A percentile compares a stretch with the other conserved stretches of the same genome.
Conservation (phyloP, 2,888 invertebrate species). For the Agrochola lychnidis region DNA sequence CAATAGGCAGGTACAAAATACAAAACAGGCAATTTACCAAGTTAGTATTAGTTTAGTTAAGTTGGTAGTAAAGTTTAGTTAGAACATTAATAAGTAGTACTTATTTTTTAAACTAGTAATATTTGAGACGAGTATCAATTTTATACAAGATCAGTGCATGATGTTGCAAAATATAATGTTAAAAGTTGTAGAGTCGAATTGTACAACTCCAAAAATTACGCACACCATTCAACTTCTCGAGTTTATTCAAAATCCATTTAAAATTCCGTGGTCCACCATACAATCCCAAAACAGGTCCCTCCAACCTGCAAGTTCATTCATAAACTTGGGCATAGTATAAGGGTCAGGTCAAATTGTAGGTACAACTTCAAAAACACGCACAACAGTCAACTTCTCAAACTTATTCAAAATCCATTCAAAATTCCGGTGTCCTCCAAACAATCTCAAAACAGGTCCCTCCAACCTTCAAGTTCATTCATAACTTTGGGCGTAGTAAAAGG, state of each 20-base stretch:
- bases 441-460: constrained; percentile 39
- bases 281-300: constrained; percentile 33
- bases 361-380: constrained; percentile 6
- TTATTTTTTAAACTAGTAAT: no score
- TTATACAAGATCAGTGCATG: background rate
- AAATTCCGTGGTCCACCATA: constrained; percentile 29
- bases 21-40: background rate
- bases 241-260: constrained; percentile 1
- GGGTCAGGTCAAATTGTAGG: background rate
- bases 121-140: background rate
- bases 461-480: constrained; percentile 68
- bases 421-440: constrained; percentile 27
- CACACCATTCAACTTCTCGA: constrained; percentile 3
- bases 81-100: no score
- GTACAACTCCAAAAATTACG: constrained; percentile 9
- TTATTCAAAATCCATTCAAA: constrained; percentile 32
- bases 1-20: background rate
- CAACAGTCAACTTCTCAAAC: constrained; percentile 1
- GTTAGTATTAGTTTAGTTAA: background rate
- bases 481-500: constrained; percentile 67
- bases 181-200: background rate
- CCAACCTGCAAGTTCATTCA: constrained; percentile 64
- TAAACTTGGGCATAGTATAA: constrained; percentile 64
- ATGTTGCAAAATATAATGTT: background rate
- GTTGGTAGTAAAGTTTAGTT: no score